Percentiles rank a stretch among this genome's conserved stretches.
Evolutionary conservation across 2,888 invertebrate species (phyloP).

Genomic region (Theretra japonica): DNA sequence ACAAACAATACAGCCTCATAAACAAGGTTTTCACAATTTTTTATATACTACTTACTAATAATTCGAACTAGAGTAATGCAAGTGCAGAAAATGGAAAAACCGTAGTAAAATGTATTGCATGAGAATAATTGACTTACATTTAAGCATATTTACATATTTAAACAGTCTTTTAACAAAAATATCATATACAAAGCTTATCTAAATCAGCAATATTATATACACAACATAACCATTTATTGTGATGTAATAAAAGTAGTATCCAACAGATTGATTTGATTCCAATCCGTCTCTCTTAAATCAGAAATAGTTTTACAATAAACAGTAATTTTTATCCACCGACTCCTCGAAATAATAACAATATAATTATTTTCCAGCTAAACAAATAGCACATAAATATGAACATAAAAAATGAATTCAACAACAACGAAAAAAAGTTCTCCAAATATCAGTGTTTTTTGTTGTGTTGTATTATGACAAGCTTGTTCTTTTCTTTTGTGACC

Average conservation of each 20-base stretch:
- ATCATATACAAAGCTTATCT: background rate
- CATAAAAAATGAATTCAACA: conserved; percentile 43
- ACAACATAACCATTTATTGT: background rate
- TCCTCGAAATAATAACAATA: no score
- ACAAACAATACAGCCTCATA: background rate
- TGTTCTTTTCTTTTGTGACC: conserved; percentile 93
- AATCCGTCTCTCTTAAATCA: no score
- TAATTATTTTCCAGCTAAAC: background rate
- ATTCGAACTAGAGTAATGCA: background rate
- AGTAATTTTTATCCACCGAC: no score
- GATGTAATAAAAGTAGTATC: no score
- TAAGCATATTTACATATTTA: conserved; percentile 2
- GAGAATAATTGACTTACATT: background rate
- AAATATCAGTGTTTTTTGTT: conserved; percentile 80
- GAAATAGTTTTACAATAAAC: no score
- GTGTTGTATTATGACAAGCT: conserved; percentile 91
- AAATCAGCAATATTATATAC: background rate
- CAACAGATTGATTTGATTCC: no score
- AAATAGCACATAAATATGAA: conserved; percentile 32
- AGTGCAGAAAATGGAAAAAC: background rate
- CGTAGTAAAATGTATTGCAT: background rate
- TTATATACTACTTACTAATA: background rate
- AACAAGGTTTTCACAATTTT: background rate
- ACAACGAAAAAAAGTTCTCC: conserved; percentile 46
- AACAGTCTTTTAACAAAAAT: conserved; percentile 21